Conservation (phyloP, 2,113 vertebrate species). For the Carassius carassius region DNA sequence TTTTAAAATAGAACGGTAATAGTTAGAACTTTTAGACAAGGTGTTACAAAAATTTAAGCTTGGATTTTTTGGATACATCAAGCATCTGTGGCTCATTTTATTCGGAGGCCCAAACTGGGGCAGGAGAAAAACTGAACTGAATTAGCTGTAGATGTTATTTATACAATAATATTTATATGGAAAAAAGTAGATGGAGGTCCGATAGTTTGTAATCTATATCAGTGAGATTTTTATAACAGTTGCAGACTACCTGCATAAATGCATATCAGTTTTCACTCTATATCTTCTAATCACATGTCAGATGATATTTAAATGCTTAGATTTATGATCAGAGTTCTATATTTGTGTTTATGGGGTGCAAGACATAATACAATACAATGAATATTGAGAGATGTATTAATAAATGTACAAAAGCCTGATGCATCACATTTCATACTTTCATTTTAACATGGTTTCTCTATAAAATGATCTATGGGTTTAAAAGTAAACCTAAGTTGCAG, state of each 20-base stretch:
- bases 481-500: background rate
- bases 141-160: background rate
- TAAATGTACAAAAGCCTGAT: background rate
- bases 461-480: background rate
- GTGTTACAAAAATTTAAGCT: background rate
- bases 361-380: background rate
- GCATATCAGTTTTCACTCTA: background rate
- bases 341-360: background rate
- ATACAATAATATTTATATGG: background rate
- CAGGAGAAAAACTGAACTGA: no score
- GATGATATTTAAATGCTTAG: background rate
- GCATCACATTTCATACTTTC: background rate
- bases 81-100: background rate
- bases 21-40: background rate
- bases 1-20: background rate
- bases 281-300: background rate
- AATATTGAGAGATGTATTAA: background rate
- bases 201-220: background rate
- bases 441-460: background rate
- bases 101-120: background rate
- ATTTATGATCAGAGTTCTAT: background rate
- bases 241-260: background rate
- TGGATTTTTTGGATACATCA: background rate
- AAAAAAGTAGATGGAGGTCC: background rate
- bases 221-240: background rate